Percentiles rank a stretch among this genome's conserved stretches.
These are phyloP conservation scores for Stegostoma tigrinum DNA, from an alignment of 2,113 vertebrate species.

Conservation along the genomic window DNA sequence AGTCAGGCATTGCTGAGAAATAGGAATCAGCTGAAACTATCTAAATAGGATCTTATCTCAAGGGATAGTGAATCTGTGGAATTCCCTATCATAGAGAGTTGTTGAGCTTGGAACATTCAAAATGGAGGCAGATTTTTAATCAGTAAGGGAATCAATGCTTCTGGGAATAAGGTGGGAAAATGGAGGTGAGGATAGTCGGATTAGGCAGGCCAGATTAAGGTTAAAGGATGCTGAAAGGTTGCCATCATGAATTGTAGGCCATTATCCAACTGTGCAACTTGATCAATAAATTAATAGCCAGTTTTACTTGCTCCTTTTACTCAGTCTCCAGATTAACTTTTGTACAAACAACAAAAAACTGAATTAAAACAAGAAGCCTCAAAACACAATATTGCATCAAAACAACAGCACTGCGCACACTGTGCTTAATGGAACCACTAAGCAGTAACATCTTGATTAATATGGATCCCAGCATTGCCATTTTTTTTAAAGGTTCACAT, in stretches of 20 bases:
- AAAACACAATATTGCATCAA: background rate
- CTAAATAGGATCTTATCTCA: background rate
- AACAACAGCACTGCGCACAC: background rate
- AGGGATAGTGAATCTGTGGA: too few relatives aligned
- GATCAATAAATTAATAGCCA: background rate
- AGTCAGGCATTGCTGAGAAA: background rate
- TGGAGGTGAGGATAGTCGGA: too few relatives aligned
- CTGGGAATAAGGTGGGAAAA: too few relatives aligned
- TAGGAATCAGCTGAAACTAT: background rate
- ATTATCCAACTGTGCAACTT: too few relatives aligned
- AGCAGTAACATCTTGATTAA: background rate
- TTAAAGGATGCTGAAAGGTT: too few relatives aligned
- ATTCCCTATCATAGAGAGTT: too few relatives aligned
- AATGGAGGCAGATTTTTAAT: too few relatives aligned
- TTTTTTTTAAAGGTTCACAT: background rate
- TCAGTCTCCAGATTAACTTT: background rate
- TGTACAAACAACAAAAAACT: background rate
- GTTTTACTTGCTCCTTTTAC: background rate
- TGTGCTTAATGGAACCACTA: background rate
- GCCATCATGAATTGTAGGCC: background rate
- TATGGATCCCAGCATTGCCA: background rate
- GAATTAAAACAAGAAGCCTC: background rate
- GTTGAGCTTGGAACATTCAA: too few relatives aligned
- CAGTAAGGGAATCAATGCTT: too few relatives aligned
- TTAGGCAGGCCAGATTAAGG: too few relatives aligned